phyloP scores from a whole-genome alignment of 2,797 vertebrate species.

The Phalloptychus januarius region DNA sequence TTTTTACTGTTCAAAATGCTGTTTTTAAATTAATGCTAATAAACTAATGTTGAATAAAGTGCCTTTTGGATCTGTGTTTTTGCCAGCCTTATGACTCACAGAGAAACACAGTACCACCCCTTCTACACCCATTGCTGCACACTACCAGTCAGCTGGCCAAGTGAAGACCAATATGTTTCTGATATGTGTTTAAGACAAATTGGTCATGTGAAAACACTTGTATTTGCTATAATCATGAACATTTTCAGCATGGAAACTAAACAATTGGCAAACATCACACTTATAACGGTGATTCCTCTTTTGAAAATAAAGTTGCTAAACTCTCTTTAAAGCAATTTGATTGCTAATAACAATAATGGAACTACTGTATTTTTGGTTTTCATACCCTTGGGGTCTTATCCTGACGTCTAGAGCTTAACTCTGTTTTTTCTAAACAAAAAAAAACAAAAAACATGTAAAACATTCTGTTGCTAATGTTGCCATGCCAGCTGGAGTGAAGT shows the following conservation, averaged over 20 bases:
- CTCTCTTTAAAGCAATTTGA: background rate
- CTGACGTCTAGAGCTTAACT: background rate
- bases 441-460: too few species aligned
- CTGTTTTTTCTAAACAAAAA: too few species aligned
- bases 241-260: background rate
- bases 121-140: background rate
- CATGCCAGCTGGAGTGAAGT: background rate
- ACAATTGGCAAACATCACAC: background rate
- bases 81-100: background rate
- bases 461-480: background rate
- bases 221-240: background rate
- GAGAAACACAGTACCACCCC: background rate
- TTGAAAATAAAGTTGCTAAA: background rate
- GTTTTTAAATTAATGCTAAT: background rate
- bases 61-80: background rate
- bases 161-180: background rate
- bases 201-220: background rate
- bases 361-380: background rate
- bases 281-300: background rate
- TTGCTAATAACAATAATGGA: background rate
- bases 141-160: background rate
- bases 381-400: background rate
- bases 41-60: background rate
- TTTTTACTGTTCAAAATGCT: background rate
- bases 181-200: background rate